Evolutionary conservation across 53 echinoderm and acorn worm species (phyloP), one percentile per base, ranked within the genome.

Genomic region (Temnopleurus reevesii): DNA sequence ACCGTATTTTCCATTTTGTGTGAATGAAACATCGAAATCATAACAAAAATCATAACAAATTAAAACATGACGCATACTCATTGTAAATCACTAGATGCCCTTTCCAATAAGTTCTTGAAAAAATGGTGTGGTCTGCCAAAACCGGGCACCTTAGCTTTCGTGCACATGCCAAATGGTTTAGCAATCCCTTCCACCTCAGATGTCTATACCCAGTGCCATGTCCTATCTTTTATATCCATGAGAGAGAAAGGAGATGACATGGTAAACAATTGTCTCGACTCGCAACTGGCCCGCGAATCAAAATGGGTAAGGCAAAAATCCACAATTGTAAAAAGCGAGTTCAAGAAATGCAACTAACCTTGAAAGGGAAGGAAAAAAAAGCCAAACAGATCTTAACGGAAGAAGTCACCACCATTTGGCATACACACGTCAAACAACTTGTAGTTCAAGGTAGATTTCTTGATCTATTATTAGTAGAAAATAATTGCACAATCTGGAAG

Each of bases 331-430:
- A 59, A 59, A 59, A 59, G 59, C 5, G 23, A 26, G 59, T 59
- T 59, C 10, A 59, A 26, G 25, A 59, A 59, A 28, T 8, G 10
- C 59, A 59, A 21, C 59, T 0, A 59, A 59, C 59, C 31, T 2
- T 71, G 12, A 38, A 71, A 71, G 76, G 35, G 28, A 71, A 18
- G 43, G 12, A 41, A 71, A 33, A 17, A 36, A 36, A 71, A 33
- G 76, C 76, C 19, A 71, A 71, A 71, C 0, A 17, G 10, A 38
- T 64, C 35, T 36, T 71, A 71, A 71, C 76, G 5, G 34, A 71
- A 38, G 41, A 71, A 71, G 76, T 71, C 76, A 34, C 76, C 35
- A 13, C 76, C 41, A 64, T 64, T 64, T 64, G 64, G 64, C 64
- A 64, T 64, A 12, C 64, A 29, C 31, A 64, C 29, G 43, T 64